phyloP scores from a whole-genome alignment of 2,797 vertebrate genomes.

The Echiichthys vipera region DNA sequence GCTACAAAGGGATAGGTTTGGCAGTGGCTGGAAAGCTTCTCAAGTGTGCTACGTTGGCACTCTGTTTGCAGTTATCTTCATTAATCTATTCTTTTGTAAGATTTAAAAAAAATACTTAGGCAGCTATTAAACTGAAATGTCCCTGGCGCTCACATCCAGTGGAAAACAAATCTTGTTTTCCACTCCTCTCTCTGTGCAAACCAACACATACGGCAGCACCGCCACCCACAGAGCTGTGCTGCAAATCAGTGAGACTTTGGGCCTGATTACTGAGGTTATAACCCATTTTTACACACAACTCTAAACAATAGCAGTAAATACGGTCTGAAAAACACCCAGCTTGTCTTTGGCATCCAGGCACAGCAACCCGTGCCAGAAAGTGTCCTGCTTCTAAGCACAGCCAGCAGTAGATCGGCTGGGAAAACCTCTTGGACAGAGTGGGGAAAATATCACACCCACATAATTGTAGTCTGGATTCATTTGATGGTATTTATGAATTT shows the following conservation, averaged over 20 bases:
- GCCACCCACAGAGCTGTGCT: conserved; percentile 4
- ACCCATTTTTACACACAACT: conserved; percentile 36
- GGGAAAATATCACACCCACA: conserved; percentile 24
- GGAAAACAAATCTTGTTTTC: background rate
- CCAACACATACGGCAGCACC: background rate
- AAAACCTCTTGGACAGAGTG: conserved; percentile 19
- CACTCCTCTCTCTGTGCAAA: conserved; percentile 9
- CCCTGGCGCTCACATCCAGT: background rate
- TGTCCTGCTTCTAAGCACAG: conserved; percentile 20
- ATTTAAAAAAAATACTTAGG: conserved; percentile 1
- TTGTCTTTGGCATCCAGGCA: conserved; percentile 43
- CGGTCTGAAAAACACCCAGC: conserved; percentile 35
- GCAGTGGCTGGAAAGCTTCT: background rate
- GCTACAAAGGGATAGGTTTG: too few relatives aligned
- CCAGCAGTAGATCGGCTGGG: conserved; percentile 39
- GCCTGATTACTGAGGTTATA: conserved; percentile 44
- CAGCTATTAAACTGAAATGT: conserved; percentile 2
- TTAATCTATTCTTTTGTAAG: conserved; percentile 4
- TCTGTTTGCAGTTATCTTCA: conserved; percentile 13
- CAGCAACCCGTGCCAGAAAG: conserved; percentile 31
- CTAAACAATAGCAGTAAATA: conserved; percentile 49
- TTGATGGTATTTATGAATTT: conserved; percentile 44
- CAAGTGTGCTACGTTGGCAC: background rate
- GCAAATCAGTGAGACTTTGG: conserved; percentile 23
- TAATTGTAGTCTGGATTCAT: conserved; percentile 31